phyloP scores from a whole-genome alignment of 2,113 vertebrate species.

The Poeciliopsis turrubarensis region DNA sequence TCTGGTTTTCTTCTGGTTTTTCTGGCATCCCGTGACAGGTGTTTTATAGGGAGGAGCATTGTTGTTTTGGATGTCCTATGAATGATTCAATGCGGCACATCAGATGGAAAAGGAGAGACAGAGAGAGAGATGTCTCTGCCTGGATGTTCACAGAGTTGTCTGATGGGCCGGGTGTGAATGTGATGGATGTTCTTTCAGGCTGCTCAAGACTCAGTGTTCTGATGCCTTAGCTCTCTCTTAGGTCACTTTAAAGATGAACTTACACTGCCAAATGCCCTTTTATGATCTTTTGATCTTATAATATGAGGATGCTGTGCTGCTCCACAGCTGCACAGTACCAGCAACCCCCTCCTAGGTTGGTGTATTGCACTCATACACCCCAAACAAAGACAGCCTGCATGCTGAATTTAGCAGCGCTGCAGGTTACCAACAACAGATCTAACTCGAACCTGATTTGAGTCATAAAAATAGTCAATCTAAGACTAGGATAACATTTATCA shows the following conservation, averaged over 20 bases:
- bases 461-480: constrained; percentile 36
- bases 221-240: constrained; percentile 39
- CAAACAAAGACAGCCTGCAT: constrained; percentile 14
- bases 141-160: constrained; percentile 70
- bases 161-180: constrained; percentile 61
- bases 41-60: constrained; percentile 70
- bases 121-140: constrained; percentile 67
- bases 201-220: constrained; percentile 47
- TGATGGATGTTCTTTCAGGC: constrained; percentile 60
- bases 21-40: constrained; percentile 70
- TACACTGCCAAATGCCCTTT: constrained; percentile 36
- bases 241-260: constrained; percentile 43
- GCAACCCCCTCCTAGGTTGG: not conserved
- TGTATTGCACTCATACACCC: not conserved
- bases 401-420: constrained; percentile 17
- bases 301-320: constrained; percentile 30
- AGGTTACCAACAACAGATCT: constrained; percentile 8
- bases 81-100: constrained; percentile 80
- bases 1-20: constrained; percentile 39
- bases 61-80: constrained; percentile 79
- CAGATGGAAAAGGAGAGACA: constrained; percentile 62
- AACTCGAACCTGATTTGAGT: constrained; percentile 20
- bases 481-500: constrained; percentile 24
- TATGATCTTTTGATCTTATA: constrained; percentile 50
- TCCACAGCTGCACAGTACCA: not conserved